A percentile compares a stretch with the other conserved stretches of the same genome.
These are phyloP conservation scores for Addax nasomaculatus DNA, from an alignment of 2,113 vertebrate genomes.

Conservation along the genomic window DNA sequence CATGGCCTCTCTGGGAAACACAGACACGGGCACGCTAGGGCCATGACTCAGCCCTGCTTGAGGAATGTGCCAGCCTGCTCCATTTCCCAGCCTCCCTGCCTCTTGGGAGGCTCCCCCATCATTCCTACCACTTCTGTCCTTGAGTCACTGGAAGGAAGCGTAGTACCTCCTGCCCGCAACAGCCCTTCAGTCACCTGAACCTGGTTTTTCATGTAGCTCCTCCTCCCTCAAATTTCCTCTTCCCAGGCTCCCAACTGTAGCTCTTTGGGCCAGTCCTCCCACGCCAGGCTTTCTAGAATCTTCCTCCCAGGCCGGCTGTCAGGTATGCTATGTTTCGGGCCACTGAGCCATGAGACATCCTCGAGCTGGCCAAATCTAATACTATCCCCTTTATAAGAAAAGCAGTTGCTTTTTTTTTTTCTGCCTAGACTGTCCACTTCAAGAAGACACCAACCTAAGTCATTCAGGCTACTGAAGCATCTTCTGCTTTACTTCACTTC, in stretches of 20 bases:
- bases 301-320: neutral
- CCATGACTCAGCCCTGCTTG: neutral
- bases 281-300: neutral
- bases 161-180: neutral
- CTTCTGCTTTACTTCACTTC: neutral
- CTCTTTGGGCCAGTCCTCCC: neutral
- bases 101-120: neutral
- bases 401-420: neutral
- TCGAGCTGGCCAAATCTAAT: neutral
- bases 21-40: neutral
- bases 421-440: neutral
- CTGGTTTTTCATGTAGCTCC: neutral
- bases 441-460: neutral
- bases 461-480: neutral
- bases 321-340: neutral
- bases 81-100: neutral
- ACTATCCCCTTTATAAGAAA: neutral
- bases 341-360: fast-evolving
- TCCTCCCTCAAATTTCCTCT: neutral
- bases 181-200: neutral
- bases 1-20: neutral
- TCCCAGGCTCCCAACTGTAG: neutral
- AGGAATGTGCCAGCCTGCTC: neutral
- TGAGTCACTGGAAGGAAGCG: neutral
- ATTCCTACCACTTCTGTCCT: neutral